These are phyloP conservation scores for Drosophila mimetica DNA, from an alignment of 2,888 invertebrate genomes.

Conservation along the genomic window DNA sequence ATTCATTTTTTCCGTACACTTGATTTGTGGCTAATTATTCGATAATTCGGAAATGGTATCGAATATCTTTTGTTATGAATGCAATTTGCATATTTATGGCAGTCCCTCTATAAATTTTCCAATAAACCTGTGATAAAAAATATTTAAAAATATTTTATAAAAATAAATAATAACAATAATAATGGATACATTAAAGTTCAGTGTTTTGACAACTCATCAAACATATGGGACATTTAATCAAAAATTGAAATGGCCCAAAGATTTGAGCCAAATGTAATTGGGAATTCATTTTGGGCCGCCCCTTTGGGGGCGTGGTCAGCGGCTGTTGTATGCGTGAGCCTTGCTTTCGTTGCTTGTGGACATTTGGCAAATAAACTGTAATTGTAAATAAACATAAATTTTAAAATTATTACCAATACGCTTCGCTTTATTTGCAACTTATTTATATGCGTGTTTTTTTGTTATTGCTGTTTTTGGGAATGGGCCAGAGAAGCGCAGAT, in stretches of 20 bases:
- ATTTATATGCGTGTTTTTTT: conserved; percentile 46
- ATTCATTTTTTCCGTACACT: conserved; percentile 1
- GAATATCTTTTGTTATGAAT: not conserved
- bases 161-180: not conserved
- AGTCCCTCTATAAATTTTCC: not conserved
- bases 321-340: conserved; percentile 7
- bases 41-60: conserved; percentile 1
- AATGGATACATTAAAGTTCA: not conserved
- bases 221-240: conserved; percentile 15
- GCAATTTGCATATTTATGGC: not conserved
- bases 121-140: too few relatives aligned
- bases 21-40: conserved; percentile 19
- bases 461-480: conserved; percentile 2
- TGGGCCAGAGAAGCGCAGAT: conserved; percentile 17
- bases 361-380: conserved; percentile 67
- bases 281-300: conserved; percentile 12
- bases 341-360: conserved; percentile 26
- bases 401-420: conserved; percentile 70
- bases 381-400: conserved; percentile 81
- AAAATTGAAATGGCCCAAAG: conserved; percentile 8
- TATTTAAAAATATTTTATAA: not conserved
- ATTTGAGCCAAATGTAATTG: conserved; percentile 15
- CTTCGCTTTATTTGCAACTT: conserved; percentile 59
- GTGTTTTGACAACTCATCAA: conserved; percentile 1
- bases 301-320: conserved; percentile 5